Base-by-base conservation (phyloP, 2,797 vertebrate genomes). In the Thalassophryne amazonica region DNA sequence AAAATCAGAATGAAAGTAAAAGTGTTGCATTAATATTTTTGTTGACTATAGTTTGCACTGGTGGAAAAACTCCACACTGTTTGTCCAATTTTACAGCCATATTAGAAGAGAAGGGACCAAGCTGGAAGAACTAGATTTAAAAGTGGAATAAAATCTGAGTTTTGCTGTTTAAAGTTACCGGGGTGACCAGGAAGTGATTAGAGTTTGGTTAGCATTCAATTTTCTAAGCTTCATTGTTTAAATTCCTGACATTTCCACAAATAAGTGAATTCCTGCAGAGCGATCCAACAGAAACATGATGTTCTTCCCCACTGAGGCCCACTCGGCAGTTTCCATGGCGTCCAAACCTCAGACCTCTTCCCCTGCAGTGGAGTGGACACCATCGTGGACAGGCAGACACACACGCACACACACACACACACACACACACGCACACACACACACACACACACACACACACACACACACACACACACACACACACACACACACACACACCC, bases 241-340 rank as follows among this genome's bases (percentile, higher is more conserved):
- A 90, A 90, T 91, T 90, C 88, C 83, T 86, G 62, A 88, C 85
- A 89, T 89, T 88, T 90, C 79, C 85, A 87, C 84, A 90, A 89
- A 88, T 89, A 87, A 86, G 72, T 84, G 71, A 86, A 87, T 86
- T 89, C 82, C 82, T 83, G 63, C 33, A 6, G 9, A 27, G 33
- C 49, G 21, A 61, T 88, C 86, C 86, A 91, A 92, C 72, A 85
- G 85, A 83, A 90, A 90, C 85, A 49, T 61, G 67, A 71, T 76
- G 47, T 60, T 76, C 65, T 56, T 74, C 76, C 74, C 67, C 53
- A 52, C 41, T 52, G 62, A 73, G 76, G 60, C 71, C 74, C 66
- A 74, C 52, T 69, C 77, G 74, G 65, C 55, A 77, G 80, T 81
- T 83, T 80, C 78, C 72, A 84, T 73, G 68, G 60, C 60, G 35